Conservation (phyloP, 2,797 vertebrate species). For the Gambelia wislizenii region DNA sequence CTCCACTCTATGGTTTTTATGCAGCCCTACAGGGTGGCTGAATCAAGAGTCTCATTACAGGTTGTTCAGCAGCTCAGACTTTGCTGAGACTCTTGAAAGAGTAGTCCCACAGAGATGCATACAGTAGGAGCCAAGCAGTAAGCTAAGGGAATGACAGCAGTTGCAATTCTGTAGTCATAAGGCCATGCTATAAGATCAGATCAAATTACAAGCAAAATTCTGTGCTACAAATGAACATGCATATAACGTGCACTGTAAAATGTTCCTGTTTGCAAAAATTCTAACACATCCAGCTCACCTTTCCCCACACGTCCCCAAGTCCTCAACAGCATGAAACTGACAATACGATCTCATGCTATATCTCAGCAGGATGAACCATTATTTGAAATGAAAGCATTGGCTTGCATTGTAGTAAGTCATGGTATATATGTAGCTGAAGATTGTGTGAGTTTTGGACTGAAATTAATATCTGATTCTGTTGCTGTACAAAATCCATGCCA, state of each 20-base stretch:
- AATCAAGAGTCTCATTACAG: slow-evolving; percentile 64
- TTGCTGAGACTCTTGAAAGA: slow-evolving; percentile 57
- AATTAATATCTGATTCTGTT: slow-evolving; percentile 46
- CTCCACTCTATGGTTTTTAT: slow-evolving; percentile 59
- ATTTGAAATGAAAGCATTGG: slow-evolving; percentile 64
- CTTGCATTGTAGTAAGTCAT: slow-evolving; percentile 51
- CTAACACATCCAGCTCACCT: neutral
- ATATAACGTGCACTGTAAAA: slow-evolving; percentile 25
- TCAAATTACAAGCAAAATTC: slow-evolving; percentile 34
- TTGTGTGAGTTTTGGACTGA: slow-evolving; percentile 34
- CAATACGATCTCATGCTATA: slow-evolving; percentile 59
- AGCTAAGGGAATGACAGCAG: slow-evolving; percentile 35
- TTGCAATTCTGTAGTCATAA: slow-evolving; percentile 9
- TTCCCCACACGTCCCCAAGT: slow-evolving; percentile 25
- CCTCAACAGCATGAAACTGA: slow-evolving; percentile 26
- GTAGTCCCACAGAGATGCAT: neutral
- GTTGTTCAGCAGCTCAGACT: slow-evolving; percentile 59
- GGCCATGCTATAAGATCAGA: slow-evolving; percentile 27
- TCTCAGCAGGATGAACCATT: slow-evolving; percentile 61
- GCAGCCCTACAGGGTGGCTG: slow-evolving; percentile 47
- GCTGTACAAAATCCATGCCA: slow-evolving; percentile 36
- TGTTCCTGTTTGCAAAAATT: slow-evolving; percentile 49
- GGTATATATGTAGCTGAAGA: slow-evolving; percentile 9
- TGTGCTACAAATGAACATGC: slow-evolving; percentile 47
- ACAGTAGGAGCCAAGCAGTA: slow-evolving; percentile 46